Evolutionary conservation across 2,113 vertebrate genomes (phyloP), one percentile per base, ranked within the genome.

Genomic region (Plectropomus leopardus): DNA sequence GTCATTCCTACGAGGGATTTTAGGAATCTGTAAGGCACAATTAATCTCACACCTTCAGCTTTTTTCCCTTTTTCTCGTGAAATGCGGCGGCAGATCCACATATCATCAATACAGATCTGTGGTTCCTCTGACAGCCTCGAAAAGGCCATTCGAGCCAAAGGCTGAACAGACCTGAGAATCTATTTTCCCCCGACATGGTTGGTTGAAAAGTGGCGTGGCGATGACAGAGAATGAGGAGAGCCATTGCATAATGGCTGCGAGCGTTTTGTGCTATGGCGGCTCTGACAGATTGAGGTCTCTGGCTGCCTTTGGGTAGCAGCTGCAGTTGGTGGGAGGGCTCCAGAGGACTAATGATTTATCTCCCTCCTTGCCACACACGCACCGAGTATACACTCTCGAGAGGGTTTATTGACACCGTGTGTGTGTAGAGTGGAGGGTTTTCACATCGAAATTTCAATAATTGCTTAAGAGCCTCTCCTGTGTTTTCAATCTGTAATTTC

Each of bases 281-380:
- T 65, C 64, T 92, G 93, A 93, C 92, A 95, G 94, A 95, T 94
- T 95, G 94, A 93, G 94, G 91, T 92, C 89, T 90, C 63, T 86
- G 86, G 73, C 87, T 90, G 92, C 90, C 91, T 70, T 81, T 54
- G 71, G 86, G 90, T 80, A 93, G 86, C 89, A 89, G 92, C 92
- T 92, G 88, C 84, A 86, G 86, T 84, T 82, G 90, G 88, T 92
- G 88, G 92, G 89, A 91, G 86, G 86, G 73, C 70, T 86, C 81
- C 50, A 32, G 61, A 72, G 24, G 40, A 72, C 82, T 89, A 91
- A 92, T 89, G 78, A 88, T 89, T 91, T 86, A 76, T 86, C 69
- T 79, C 36, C 28, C 72, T 68, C 30, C 69, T 58, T 66, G 34
- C 17, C 47, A 72, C 13, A 73, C 77, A 74, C 50, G 42, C 53